Base-by-base conservation (phyloP, 92 coral and sea anemone species). In the Porites evermanni region DNA sequence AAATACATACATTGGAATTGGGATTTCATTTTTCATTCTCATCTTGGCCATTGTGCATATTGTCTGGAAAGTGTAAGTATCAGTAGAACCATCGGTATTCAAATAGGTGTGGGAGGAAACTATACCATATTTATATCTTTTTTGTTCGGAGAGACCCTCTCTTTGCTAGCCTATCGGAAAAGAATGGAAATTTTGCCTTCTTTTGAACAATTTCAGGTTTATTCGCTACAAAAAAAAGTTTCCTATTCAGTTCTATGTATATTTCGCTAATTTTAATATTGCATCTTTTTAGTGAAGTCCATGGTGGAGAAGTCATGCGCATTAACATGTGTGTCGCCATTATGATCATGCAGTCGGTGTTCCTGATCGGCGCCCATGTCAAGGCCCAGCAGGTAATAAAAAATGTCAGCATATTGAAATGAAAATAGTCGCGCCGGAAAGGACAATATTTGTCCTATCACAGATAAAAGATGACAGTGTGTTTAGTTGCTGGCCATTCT, bases 331-430 rank as follows among this genome's bases (percentile, higher is more conserved):
- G 98, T 53, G 92, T 80, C 8, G 92, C 98, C 64, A 95, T 94
- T 56, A 89, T 93, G 53, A 64, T 89, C 26, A 88, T 97, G 97
- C 88, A 93, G 86, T 64, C 89, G 70, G 87, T 86, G 24, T 97
- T 97, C 76, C 91, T 97, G 64, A 90, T 91, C 63, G 99, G 99
- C 47, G 99, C 99, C 4, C 98, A 97, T 58, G 98, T 95, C 56
- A 89, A 92, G 63, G 99, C 99, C 23, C 94, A 95, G 56, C 95
- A 97, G 98, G 99, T 97, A 73, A 32, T 58, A 29, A 0, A 13
- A n/a, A 8, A 4, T 38, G 47, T 38, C 47, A 38, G 47, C 47
- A 0, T 6, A 38, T 38, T 38, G 47, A 38, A 38, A 38, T 38
- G 47, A 38, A 38, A 38, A 38, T 38, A 6, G 47, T 38, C 47